Conservation (phyloP, 2,888 invertebrate genomes). For the Andrena trimmerana region DNA sequence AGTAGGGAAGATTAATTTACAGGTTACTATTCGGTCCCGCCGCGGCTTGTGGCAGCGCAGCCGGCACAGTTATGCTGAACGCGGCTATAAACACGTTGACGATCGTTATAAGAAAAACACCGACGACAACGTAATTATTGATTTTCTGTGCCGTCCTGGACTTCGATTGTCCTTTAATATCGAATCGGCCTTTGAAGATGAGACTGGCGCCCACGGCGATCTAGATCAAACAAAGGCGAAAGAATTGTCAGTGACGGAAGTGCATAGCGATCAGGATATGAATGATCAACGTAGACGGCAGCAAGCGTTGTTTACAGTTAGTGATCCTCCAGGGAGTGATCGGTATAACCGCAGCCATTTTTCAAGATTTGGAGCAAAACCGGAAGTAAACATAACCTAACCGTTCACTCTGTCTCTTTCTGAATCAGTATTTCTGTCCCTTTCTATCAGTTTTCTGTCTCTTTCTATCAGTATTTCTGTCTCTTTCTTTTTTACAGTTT, state of each 20-base stretch:
- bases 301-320: neutral
- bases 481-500: too few relatives aligned
- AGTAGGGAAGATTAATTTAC: neutral
- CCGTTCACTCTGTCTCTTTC: too few relatives aligned
- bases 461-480: too few relatives aligned
- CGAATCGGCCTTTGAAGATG: slow-evolving; percentile 88
- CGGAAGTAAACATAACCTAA: too few relatives aligned
- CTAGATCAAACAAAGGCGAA: slow-evolving; percentile 76
- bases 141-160: slow-evolving; percentile 85
- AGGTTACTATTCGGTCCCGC: neutral
- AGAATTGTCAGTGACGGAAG: neutral
- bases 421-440: too few relatives aligned
- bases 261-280: neutral
- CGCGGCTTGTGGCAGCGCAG: neutral
- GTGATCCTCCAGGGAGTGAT: too few relatives aligned
- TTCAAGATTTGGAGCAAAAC: too few relatives aligned
- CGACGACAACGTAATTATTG: slow-evolving; percentile 88
- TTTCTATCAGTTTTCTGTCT: too few relatives aligned
- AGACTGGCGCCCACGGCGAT: slow-evolving; percentile 87
- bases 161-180: slow-evolving; percentile 86
- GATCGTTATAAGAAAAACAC: slow-evolving; percentile 89
- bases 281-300: neutral
- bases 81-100: slow-evolving; percentile 90
- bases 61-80: slow-evolving; percentile 85
- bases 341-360: too few relatives aligned